phyloP scores from a whole-genome alignment of 2,888 invertebrate genomes.

The Apodemia mormo region DNA sequence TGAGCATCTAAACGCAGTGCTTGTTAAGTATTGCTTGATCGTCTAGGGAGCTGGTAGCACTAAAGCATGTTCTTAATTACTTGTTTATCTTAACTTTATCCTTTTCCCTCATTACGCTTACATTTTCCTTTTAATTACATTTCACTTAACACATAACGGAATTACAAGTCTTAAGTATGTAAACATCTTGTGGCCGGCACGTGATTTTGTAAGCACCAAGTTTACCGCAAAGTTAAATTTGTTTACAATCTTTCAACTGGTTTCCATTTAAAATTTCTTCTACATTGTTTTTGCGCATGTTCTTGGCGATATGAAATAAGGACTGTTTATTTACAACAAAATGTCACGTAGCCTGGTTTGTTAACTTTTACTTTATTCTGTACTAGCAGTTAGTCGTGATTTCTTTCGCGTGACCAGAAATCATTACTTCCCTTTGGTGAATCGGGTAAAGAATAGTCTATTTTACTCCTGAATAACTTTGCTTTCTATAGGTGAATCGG shows the following conservation, averaged over 20 bases:
- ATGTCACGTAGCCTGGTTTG: conserved; percentile 1
- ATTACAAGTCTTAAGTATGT: conserved; percentile 11
- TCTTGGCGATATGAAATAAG: background rate
- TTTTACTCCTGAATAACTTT: too few relatives aligned
- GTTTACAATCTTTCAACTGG: conserved; percentile 18
- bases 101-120: conserved; percentile 45
- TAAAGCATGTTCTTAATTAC: conserved; percentile 46
- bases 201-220: conserved; percentile 29
- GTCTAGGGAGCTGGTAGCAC: too few relatives aligned
- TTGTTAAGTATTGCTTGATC: too few relatives aligned
- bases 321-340: background rate
- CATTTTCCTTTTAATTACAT: conserved; percentile 44
- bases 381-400: background rate
- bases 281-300: conserved; percentile 8
- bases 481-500: too few relatives aligned
- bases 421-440: too few relatives aligned
- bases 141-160: conserved; percentile 42
- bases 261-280: background rate
- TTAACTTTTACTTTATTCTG: background rate
- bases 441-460: too few relatives aligned
- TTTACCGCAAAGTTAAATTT: conserved; percentile 29
- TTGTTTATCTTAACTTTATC: conserved; percentile 50
- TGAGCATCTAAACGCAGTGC: too few relatives aligned
- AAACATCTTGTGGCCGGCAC: conserved; percentile 29
- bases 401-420: background rate